Conservation (phyloP, 2,888 invertebrate species). For the Rhagophthalmus giganteus region DNA sequence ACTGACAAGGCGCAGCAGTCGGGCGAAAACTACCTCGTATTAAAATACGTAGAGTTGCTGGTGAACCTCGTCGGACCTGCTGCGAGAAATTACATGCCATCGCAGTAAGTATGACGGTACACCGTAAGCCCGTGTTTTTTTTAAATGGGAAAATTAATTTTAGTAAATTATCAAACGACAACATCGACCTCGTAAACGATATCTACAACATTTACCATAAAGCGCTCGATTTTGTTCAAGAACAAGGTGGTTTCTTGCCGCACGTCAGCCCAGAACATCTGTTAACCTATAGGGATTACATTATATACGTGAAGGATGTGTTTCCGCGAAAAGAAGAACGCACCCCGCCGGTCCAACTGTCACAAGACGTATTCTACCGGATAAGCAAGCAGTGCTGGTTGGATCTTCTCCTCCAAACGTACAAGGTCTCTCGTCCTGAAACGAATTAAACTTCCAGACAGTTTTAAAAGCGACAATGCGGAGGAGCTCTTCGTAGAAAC, state of each 20-base stretch:
- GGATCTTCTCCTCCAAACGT: slow-evolving; percentile 65
- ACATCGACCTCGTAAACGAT: slow-evolving; percentile 37
- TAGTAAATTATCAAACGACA: slow-evolving; percentile 13
- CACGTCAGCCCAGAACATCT: slow-evolving; percentile 53
- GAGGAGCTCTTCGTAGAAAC: no score
- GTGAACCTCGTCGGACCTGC: slow-evolving; percentile 41
- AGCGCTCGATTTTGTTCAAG: slow-evolving; percentile 47
- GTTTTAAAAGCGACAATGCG: not conserved
- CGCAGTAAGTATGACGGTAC: no score
- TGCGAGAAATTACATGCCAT: slow-evolving; percentile 34
- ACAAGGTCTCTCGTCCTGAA: slow-evolving; percentile 62
- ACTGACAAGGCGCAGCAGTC: slow-evolving; percentile 19
- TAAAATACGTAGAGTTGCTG: slow-evolving; percentile 46
- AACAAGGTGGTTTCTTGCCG: slow-evolving; percentile 49
- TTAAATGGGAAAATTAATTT: no score
- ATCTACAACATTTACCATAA: slow-evolving; percentile 47
- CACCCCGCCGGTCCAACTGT: not conserved
- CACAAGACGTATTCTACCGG: slow-evolving; percentile 35
- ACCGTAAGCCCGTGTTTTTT: no score
- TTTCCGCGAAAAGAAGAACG: slow-evolving; percentile 22
- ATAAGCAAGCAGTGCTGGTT: slow-evolving; percentile 60
- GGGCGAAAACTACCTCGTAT: slow-evolving; percentile 15
- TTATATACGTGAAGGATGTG: slow-evolving; percentile 33
- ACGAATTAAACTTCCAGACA: slow-evolving; percentile 45
- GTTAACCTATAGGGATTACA: slow-evolving; percentile 53